Percentiles rank a stretch among this genome's conserved stretches.
Evolutionary conservation across 2,888 invertebrate species (phyloP).

Genomic region (Andrena praecox): DNA sequence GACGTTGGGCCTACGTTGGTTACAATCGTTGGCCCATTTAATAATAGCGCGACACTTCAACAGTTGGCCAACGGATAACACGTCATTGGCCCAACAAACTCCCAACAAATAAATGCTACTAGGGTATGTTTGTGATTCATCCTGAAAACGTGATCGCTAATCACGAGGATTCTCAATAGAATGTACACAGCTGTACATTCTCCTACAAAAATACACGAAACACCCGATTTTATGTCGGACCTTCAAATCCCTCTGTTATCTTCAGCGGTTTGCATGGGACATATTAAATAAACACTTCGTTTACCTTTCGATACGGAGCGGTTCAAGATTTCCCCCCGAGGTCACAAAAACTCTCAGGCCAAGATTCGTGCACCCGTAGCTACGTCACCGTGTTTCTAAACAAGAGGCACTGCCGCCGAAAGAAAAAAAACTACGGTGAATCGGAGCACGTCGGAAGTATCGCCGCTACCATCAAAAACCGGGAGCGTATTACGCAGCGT

Average conservation of each 20-base stretch:
- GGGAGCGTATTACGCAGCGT: not conserved
- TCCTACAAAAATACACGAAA: constrained; percentile 10
- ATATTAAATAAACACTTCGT: not conserved
- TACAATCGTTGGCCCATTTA: too few relatives aligned
- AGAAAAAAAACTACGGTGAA: not conserved
- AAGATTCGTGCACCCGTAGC: not conserved
- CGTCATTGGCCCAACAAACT: too few relatives aligned
- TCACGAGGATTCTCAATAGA: not conserved
- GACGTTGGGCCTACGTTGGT: too few relatives aligned
- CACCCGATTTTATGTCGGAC: not conserved
- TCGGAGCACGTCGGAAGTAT: not conserved
- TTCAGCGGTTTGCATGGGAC: not conserved
- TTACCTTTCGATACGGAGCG: not conserved
- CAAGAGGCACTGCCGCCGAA: not conserved
- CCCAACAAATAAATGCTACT: too few relatives aligned
- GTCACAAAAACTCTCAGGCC: not conserved
- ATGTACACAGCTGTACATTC: not conserved
- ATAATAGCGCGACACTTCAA: too few relatives aligned
- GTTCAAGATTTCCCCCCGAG: too few relatives aligned
- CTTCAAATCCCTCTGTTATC: not conserved
- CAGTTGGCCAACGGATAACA: too few relatives aligned
- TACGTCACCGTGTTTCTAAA: not conserved
- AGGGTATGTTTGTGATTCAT: not conserved
- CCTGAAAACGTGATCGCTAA: not conserved
- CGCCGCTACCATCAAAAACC: too few relatives aligned